A percentile compares a stretch with the other conserved stretches of the same genome.
Conservation (phyloP, 2,888 invertebrate species). For the Cephus spinipes region DNA sequence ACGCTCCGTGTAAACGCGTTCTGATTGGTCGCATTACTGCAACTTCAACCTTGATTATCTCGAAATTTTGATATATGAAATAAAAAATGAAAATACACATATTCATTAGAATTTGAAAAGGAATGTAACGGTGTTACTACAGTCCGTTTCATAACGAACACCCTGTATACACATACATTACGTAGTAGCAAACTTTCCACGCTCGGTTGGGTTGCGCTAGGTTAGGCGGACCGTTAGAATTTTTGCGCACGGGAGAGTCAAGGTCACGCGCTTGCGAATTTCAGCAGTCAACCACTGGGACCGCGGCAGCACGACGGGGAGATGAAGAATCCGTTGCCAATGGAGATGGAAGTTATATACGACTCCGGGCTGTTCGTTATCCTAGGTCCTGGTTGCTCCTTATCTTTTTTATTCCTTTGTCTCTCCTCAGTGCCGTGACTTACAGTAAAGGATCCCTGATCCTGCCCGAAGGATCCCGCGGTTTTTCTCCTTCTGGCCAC, state of each 20-base stretch:
- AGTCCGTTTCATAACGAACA: too few relatives aligned
- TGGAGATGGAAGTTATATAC: neutral
- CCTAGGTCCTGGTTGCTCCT: constrained; percentile 10
- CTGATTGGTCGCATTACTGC: too few relatives aligned
- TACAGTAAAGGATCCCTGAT: neutral
- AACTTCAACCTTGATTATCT: too few relatives aligned
- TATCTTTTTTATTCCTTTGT: neutral
- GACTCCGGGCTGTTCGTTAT: neutral
- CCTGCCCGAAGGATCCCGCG: neutral
- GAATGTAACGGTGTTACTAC: too few relatives aligned
- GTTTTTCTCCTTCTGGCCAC: neutral
- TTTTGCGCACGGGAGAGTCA: constrained; percentile 12
- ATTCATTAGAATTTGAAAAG: too few relatives aligned
- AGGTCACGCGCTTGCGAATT: constrained; percentile 18
- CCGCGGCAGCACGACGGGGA: neutral
- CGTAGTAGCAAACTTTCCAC: neutral
- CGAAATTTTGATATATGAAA: too few relatives aligned
- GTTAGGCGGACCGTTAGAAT: constrained; percentile 13
- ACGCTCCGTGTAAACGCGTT: too few relatives aligned
- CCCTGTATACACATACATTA: neutral
- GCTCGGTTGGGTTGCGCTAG: neutral
- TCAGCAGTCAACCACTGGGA: constrained; percentile 13
- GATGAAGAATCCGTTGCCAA: neutral
- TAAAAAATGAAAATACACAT: too few relatives aligned
- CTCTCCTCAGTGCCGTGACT: neutral